phyloP scores from a whole-genome alignment of 2,888 invertebrate species.

The Pasiphila rectangulata region DNA sequence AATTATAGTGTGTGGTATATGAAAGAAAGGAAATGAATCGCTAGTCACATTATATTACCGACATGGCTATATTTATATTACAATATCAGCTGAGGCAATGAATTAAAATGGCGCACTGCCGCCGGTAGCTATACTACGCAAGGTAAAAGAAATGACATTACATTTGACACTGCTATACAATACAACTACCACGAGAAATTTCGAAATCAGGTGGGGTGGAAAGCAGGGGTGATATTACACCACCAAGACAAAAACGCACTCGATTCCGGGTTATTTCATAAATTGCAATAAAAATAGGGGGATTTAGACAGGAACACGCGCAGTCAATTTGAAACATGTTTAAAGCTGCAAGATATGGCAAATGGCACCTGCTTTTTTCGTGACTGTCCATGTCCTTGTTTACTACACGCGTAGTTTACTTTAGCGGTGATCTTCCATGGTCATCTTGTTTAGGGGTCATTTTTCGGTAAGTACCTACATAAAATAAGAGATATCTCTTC shows the following conservation, averaged over 20 bases:
- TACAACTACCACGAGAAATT: constrained; percentile 69
- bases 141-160: constrained; percentile 34
- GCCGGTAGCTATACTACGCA: constrained; percentile 4
- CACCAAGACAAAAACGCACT: constrained; percentile 40
- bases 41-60: no score
- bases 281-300: constrained; percentile 43
- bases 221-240: constrained; percentile 51
- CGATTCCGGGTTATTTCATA: constrained; percentile 48
- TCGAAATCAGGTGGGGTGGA: constrained; percentile 59
- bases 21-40: no score
- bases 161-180: constrained; percentile 64
- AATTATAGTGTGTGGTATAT: no score
- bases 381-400: background rate
- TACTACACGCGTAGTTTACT: background rate
- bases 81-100: no score
- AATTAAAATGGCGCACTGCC: no score
- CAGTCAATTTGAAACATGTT: constrained; percentile 11
- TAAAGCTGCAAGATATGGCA: constrained; percentile 7
- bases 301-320: constrained; percentile 15
- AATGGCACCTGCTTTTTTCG: constrained; percentile 9
- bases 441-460: no score
- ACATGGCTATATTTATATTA: no score
- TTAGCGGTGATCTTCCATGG: background rate
- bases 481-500: no score
- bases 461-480: no score